These are phyloP conservation scores for Meloe dianella DNA, from an alignment of 2,888 invertebrate genomes.

Conservation along the genomic window DNA sequence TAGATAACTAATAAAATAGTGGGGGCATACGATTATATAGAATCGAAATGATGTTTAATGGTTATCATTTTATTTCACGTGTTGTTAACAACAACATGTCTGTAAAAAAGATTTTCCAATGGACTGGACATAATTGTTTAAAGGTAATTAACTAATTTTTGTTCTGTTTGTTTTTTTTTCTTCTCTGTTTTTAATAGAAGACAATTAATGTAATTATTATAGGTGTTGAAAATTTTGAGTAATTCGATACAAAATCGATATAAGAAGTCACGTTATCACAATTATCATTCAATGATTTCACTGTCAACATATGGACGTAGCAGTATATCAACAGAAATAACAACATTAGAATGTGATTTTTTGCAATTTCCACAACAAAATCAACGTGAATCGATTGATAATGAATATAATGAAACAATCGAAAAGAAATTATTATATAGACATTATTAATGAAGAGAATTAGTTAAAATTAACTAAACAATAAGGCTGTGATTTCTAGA, in stretches of 20 bases:
- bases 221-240: conserved; percentile 50
- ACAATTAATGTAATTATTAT: conserved; percentile 26
- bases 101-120: conserved; percentile 45
- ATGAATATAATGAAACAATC: conserved; percentile 49
- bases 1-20: conserved; percentile 25
- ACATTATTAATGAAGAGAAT: conserved; percentile 26
- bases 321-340: conserved; percentile 52
- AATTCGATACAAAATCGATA: conserved; percentile 44
- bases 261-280: conserved; percentile 39
- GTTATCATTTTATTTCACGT: conserved; percentile 32
- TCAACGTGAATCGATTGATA: conserved; percentile 46
- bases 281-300: conserved; percentile 43
- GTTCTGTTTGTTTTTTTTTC: too few species aligned
- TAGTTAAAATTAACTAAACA: conserved; percentile 10
- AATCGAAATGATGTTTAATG: conserved; percentile 28
- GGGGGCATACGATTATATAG: conserved; percentile 34
- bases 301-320: conserved; percentile 46
- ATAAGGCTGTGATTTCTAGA: conserved; percentile 25
- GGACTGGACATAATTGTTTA: conserved; percentile 48
- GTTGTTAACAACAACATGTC: conserved; percentile 39
- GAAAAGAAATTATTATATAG: conserved; percentile 42
- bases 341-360: conserved; percentile 47
- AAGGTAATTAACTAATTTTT: conserved; percentile 43
- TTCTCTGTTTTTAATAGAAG: conserved; percentile 7
- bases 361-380: conserved; percentile 26